Conservation (phyloP, 2,888 invertebrate genomes). For the Theodoxus fluviatilis region DNA sequence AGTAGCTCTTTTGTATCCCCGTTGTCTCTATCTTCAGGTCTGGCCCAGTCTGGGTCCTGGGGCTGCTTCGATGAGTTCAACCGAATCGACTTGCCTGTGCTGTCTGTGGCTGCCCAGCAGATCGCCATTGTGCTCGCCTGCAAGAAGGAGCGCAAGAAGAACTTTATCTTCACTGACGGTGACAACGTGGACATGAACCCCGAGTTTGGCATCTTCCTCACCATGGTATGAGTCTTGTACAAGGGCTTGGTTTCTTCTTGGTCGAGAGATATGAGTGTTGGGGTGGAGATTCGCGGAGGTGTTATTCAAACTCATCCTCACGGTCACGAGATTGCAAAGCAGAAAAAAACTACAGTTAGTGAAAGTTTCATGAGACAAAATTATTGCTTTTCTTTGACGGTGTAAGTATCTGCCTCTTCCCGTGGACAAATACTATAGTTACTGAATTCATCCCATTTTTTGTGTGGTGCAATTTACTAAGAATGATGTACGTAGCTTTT, state of each 20-base stretch:
- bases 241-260: no score
- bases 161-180: constrained; percentile 92
- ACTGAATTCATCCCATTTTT: no score
- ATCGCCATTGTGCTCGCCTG: constrained; percentile 87
- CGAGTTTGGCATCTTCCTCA: constrained; percentile 96
- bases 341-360: no score
- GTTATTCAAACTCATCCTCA: no score
- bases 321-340: no score
- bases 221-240: constrained; percentile 77
- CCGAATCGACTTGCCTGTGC: constrained; percentile 86
- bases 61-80: constrained; percentile 68
- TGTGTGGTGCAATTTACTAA: no score
- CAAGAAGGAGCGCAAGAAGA: constrained; percentile 90
- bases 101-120: constrained; percentile 95
- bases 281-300: not conserved
- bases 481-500: not conserved
- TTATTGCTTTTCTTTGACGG: no score
- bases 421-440: no score
- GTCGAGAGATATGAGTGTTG: no score
- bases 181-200: constrained; percentile 90
- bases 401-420: no score
- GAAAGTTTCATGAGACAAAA: no score
- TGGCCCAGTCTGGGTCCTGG: constrained; percentile 67
- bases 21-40: constrained; percentile 45
- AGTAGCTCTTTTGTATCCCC: constrained; percentile 3